Base-by-base conservation (phyloP, 2,113 vertebrate genomes). In the Mohoua ochrocephala region DNA sequence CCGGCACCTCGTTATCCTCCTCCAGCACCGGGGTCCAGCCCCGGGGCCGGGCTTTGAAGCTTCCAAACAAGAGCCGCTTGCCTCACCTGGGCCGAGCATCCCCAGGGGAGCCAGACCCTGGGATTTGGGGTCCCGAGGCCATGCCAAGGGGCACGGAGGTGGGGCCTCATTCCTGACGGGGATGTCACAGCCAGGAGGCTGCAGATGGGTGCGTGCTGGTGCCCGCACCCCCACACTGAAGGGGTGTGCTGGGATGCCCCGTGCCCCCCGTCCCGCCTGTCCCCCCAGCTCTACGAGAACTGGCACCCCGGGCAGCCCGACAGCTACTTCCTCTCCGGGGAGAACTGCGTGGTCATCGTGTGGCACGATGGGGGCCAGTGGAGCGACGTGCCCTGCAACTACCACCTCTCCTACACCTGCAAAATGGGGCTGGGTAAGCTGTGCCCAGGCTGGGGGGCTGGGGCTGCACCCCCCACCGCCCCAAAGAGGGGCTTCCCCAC, bases 351-450 rank as follows among this genome's bases (percentile, higher is more conserved):
- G 30, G 99, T 99, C 86, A 99, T 99, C 97, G 98, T 99, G 76
- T 99, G 99, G 99, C 99, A 99, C 27, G 98, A 99, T 1, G 97
- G 97, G 19, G 99, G 99, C 3, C 98, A 96, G 45, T 99, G 99
- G 99, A 99, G 99, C 0, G 99, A 99, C 3, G 99, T 99, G 9
- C 99, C 99, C 18, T 99, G 99, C 93, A 99, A 99, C 98, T 99
- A 99, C 95, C 99, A 99, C 97, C 98, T 99, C 27, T 98, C 99
- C 63, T 99, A 99, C 97, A 99, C 99, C 96, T 99, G 99, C 98
- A 99, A 99, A 95, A 99, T 99, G 98, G 99, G 99, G 28, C 96
- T 98, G 86, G 98, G 99, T 99, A 97, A 99, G 96, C 28, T 0
- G 2, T 6, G 54, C 21, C 18, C 16, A 2, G 35, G 4, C 19